These are phyloP conservation scores for Nymphicus hollandicus DNA, from an alignment of 2,113 vertebrate species.

Conservation along the genomic window DNA sequence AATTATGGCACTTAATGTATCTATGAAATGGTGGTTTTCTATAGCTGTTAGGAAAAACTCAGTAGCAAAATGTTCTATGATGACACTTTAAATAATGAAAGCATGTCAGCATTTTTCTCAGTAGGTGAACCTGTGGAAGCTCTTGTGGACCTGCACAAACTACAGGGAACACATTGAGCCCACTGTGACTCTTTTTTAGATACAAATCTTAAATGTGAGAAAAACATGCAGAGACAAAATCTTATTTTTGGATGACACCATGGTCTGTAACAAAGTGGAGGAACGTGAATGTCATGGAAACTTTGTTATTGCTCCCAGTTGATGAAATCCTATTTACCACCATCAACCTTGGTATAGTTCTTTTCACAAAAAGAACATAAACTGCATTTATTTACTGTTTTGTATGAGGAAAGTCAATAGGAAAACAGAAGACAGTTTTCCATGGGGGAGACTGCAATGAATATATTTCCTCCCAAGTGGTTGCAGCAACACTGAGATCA, in stretches of 20 bases:
- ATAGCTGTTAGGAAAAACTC: not conserved
- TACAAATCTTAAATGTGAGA: not conserved
- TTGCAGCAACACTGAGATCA: not conserved
- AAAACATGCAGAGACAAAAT: not conserved
- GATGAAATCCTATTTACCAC: not conserved
- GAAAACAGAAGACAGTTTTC: not conserved
- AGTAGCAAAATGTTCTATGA: not conserved
- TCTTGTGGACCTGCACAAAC: not conserved
- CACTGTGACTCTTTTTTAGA: not conserved
- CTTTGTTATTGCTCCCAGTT: not conserved
- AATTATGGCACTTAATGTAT: not conserved
- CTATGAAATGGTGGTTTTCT: not conserved
- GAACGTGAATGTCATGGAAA: not conserved
- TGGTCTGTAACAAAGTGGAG: not conserved
- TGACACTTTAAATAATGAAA: not conserved
- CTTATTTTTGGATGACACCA: not conserved
- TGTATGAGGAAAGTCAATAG: not conserved
- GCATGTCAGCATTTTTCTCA: not conserved
- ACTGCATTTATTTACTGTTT: not conserved
- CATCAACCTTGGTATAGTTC: not conserved
- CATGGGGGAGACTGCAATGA: not conserved
- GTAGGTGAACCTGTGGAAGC: not conserved
- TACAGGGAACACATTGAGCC: not conserved
- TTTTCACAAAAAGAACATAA: not conserved
- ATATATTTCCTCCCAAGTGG: not conserved